Evolutionary conservation across 2,888 invertebrate species (phyloP).

Genomic region (Graphium colonna): DNA sequence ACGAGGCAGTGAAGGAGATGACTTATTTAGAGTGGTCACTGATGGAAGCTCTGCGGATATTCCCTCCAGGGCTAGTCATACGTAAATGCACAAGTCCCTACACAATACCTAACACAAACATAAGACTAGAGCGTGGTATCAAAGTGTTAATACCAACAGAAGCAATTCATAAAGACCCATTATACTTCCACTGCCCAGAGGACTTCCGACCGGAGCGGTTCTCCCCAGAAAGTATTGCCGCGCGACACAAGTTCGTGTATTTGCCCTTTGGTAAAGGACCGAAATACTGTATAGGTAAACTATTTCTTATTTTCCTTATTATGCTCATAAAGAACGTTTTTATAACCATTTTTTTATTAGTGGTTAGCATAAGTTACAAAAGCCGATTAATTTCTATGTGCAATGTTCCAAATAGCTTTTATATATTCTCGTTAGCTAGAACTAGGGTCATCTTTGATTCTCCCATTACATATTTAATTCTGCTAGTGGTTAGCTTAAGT

Average conservation of each 20-base stretch:
- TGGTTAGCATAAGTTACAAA: no score
- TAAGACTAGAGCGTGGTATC: conserved; percentile 29
- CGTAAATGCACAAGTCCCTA: conserved; percentile 29
- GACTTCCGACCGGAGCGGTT: conserved; percentile 34
- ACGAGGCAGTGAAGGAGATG: conserved; percentile 10
- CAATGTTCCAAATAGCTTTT: no score
- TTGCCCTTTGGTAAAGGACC: conserved; percentile 37
- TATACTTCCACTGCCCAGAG: conserved; percentile 30
- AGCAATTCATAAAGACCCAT: conserved; percentile 28
- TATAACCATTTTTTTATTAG: no score
- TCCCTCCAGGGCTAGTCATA: conserved; percentile 29
- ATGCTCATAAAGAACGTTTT: no score
- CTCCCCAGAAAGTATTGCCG: conserved; percentile 25
- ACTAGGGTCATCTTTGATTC: no score
- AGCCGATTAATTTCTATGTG: no score
- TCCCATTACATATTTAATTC: no score
- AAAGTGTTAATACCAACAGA: conserved; percentile 29
- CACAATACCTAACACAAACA: conserved; percentile 27
- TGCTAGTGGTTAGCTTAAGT: no score
- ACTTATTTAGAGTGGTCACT: conserved; percentile 6
- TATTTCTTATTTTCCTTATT: no score
- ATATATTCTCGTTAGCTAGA: no score
- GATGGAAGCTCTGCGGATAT: conserved; percentile 28
- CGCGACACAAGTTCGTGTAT: conserved; percentile 26
- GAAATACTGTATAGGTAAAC: conserved; percentile 35